A percentile compares a stretch with the other conserved stretches of the same genome.
Evolutionary conservation across 2,888 invertebrate genomes (phyloP).

Genomic region (Noctua janthina): DNA sequence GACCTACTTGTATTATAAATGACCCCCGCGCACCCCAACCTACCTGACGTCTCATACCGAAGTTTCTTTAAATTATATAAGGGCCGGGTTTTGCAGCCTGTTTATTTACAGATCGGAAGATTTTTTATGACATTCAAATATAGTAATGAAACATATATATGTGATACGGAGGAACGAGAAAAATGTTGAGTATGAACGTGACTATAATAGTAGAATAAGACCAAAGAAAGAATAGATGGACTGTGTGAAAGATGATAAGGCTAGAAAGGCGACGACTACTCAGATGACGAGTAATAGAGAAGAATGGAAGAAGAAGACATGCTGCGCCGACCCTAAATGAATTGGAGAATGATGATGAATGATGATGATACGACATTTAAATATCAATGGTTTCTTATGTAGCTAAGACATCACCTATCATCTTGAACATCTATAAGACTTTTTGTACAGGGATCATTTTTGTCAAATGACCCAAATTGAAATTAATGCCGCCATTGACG

Average conservation of each 20-base stretch:
- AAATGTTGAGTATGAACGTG: too few species aligned
- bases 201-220: too few species aligned
- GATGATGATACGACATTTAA: not conserved
- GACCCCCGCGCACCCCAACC: conserved; percentile 10
- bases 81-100: not conserved
- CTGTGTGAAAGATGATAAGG: too few species aligned
- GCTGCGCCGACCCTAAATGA: too few species aligned
- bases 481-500: not conserved
- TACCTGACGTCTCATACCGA: conserved; percentile 29
- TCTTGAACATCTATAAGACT: not conserved
- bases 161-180: too few species aligned
- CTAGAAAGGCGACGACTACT: too few species aligned
- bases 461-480: not conserved
- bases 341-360: too few species aligned
- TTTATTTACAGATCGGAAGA: too few species aligned
- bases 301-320: too few species aligned
- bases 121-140: not conserved
- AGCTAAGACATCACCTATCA: not conserved
- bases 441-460: not conserved
- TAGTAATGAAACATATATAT: not conserved
- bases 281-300: too few species aligned
- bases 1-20: conserved; percentile 66
- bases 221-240: too few species aligned
- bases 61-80: conserved; percentile 51
- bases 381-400: not conserved